Evolutionary conservation across 2,888 invertebrate species (phyloP).

Genomic region (Shargacucullia verbasci): DNA sequence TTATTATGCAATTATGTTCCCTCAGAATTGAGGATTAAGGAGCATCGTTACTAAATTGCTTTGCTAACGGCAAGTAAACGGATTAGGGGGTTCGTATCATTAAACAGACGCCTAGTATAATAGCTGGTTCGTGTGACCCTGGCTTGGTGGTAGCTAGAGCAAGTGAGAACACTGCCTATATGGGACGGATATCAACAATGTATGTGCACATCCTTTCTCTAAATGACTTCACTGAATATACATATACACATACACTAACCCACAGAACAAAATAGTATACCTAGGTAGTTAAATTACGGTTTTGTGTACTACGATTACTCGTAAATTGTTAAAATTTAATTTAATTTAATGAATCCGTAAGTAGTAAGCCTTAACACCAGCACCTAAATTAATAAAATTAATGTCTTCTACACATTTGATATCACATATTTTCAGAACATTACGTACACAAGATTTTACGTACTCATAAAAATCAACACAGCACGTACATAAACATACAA

Average conservation of each 20-base stretch:
- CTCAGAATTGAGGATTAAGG: slow-evolving; percentile 45
- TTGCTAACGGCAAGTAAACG: slow-evolving; percentile 55
- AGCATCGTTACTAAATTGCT: slow-evolving; percentile 54
- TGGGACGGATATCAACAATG: slow-evolving; percentile 21
- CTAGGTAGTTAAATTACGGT: too few species aligned
- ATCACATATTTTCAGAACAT: slow-evolving; percentile 28
- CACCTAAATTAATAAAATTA: too few species aligned
- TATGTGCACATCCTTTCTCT: slow-evolving; percentile 3
- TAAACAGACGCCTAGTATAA: slow-evolving; percentile 49
- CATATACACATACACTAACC: too few species aligned
- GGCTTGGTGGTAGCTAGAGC: slow-evolving; percentile 10
- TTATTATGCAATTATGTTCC: slow-evolving; percentile 45
- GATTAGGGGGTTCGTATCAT: slow-evolving; percentile 55
- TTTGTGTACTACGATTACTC: too few species aligned
- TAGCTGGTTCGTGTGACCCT: slow-evolving; percentile 31
- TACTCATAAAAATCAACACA: slow-evolving; percentile 34
- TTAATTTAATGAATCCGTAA: too few species aligned
- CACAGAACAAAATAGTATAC: too few species aligned
- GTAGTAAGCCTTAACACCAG: too few species aligned
- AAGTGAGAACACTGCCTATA: slow-evolving; percentile 14
- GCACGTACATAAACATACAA: slow-evolving; percentile 13
- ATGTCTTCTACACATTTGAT: slow-evolving; percentile 18
- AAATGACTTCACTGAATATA: too few species aligned
- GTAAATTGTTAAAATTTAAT: too few species aligned
- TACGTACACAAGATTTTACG: slow-evolving; percentile 26